Base-by-base conservation (phyloP, 2,888 invertebrate species). In the Epirrhoe tristata region DNA sequence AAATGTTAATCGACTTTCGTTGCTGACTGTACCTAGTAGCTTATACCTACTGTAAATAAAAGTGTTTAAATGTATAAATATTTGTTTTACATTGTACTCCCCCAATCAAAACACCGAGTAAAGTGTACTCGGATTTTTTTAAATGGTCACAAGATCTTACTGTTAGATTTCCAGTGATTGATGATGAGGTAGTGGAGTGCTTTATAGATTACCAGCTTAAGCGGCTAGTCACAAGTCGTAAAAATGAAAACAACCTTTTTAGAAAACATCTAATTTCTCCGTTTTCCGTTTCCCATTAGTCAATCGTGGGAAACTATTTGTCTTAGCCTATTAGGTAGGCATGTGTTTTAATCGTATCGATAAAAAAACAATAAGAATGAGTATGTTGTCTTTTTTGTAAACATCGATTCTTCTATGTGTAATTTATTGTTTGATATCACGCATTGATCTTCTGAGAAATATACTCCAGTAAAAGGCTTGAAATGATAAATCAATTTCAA, bases 221-320 rank as follows among this genome's bases (percentile, higher is more conserved):
- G 17, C 16, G 43, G 24, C 34, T 54, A 48, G 34, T 34, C 34
- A 7, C 34, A 7, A 32, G 48, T 51, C 60, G 34, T 56, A 51
- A 56, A 59, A 54, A 62, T 61, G 36, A 62, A 69, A 69, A 68
- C 50, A 54, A 32, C 31, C 2, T 39, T 64, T 69, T 58, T 67
- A 60, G 65, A 70, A 65, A 69, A 63, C 58, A 14, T 36, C 57
- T 58, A 66, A 54, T 70, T 67, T 70, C 67, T 67, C 66, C 32
- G 63, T 76, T 78, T 76, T 73, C 75, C 75, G 76, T 78, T 80
- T 73, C 72, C 66, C 75, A 70, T 73, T 68, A 66, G 34, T 70
- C 67, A 69, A 67, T 71, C 71, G 79, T 80, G 79, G 56, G 78
- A 77, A 74, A 63, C 63, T 52, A 63, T 68, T 60, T 43, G 17